Evolutionary conservation across 2,113 vertebrate genomes (phyloP), one percentile per base, ranked within the genome.

Genomic region (Neofelis nebulosa): DNA sequence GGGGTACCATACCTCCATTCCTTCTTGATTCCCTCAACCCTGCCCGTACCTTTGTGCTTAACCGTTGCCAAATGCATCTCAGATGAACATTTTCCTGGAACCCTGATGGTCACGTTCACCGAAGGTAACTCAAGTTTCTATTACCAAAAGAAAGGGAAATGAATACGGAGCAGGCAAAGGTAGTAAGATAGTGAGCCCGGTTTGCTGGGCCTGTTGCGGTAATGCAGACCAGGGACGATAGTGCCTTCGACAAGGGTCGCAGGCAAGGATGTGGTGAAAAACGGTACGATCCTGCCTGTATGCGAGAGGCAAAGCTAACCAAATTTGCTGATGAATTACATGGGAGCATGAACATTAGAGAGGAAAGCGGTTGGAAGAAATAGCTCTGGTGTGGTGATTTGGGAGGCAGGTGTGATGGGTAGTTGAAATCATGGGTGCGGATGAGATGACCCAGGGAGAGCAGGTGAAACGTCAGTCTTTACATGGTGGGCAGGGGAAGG

Each of bases 81-180:
- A 13, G 18, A 36, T 57, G 31, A 79, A 65, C 23, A 27, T 31
- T 81, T 27, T 89, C 55, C 45, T 45, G 82, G 86, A 89, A 23
- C 38, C 36, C n/a, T 16, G 33, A 25, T 14, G 19, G 69, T 68
- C n/a, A 74, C 13, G 15, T 33, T 88, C 45, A 55, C 25, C 71
- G 45, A 50, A 74, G 78, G 65, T 68, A 36, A 96, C 45, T 88
- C 82, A 69, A 31, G 41, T 36, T 68, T 63, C 91, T 73, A 25
- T 90, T n/a, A 79, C 48, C 7, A 27, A 78, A 66, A 63, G 76
- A 79, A 83, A 74, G 65, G 52, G 61, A 33, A 86, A 23, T 23
- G 74, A 33, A 63, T 21, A 31, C 33, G 15, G 61, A 68, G 38
- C 45, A 7, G 8, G 25, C 31, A 52, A 11, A 15, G 36, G n/a